Evolutionary conservation across 2,113 vertebrate genomes (phyloP).

Genomic region (Tenebrosternarchus preto): DNA sequence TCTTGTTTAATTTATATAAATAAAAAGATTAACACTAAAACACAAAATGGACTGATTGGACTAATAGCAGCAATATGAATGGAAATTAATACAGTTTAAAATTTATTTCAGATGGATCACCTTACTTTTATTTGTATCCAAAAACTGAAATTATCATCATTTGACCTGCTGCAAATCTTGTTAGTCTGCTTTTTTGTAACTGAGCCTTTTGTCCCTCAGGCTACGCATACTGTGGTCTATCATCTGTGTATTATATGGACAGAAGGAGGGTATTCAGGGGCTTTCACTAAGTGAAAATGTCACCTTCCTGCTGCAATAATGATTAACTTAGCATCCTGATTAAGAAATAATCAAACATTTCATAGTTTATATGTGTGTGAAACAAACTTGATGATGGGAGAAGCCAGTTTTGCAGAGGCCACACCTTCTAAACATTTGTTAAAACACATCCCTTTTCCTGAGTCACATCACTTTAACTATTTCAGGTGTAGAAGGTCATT

Average conservation of each 20-base stretch:
- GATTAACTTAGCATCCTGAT: not conserved
- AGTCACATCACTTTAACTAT: slow-evolving; percentile 24
- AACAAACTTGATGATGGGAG: slow-evolving; percentile 8
- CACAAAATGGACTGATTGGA: too few relatives aligned
- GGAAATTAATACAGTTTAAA: too few relatives aligned
- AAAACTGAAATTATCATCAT: not conserved
- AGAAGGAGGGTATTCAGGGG: not conserved
- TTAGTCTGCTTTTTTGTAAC: slow-evolving; percentile 25
- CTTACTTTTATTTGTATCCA: too few relatives aligned
- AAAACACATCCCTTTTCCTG: slow-evolving; percentile 38
- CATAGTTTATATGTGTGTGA: slow-evolving; percentile 11
- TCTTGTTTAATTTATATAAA: too few relatives aligned
- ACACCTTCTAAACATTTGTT: slow-evolving; percentile 36
- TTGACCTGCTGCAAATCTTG: not conserved
- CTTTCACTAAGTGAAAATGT: not conserved
- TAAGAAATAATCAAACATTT: not conserved
- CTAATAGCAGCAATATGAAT: too few relatives aligned
- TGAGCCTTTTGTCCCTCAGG: slow-evolving; percentile 27
- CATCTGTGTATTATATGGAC: not conserved
- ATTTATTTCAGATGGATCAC: too few relatives aligned
- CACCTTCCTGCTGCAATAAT: not conserved
- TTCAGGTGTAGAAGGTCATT: slow-evolving; percentile 23
- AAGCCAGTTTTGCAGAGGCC: slow-evolving; percentile 28
- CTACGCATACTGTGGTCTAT: slow-evolving; percentile 41
- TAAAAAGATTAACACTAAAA: too few relatives aligned